phyloP scores from a whole-genome alignment of 2,113 vertebrate genomes.

The Rhynchomys soricoides region DNA sequence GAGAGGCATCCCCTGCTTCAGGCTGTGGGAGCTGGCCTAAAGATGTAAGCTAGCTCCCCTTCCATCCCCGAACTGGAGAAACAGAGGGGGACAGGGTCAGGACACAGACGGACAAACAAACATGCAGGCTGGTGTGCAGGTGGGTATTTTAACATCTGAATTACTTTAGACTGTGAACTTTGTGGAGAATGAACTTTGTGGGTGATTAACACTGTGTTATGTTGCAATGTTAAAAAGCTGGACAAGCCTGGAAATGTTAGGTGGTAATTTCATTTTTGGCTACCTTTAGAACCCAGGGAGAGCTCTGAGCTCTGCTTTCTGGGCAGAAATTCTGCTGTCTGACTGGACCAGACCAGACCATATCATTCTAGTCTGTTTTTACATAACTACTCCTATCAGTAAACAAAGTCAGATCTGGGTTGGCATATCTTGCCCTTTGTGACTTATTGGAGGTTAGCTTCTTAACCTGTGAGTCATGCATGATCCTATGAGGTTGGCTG shows the following conservation, averaged over 20 bases:
- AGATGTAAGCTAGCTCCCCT: not conserved
- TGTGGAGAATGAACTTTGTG: constrained; percentile 6
- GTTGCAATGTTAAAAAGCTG: not conserved
- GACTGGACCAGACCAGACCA: not conserved
- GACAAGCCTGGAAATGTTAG: not conserved
- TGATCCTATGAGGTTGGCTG: not conserved
- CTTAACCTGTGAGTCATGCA: not conserved
- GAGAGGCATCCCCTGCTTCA: not conserved
- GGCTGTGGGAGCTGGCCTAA: not conserved
- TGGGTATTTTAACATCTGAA: not conserved
- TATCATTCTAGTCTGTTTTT: not conserved
- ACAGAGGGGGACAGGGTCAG: not conserved
- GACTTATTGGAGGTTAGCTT: not conserved
- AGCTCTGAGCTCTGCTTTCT: not conserved
- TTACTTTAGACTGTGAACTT: not conserved
- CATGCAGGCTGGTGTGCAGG: not conserved
- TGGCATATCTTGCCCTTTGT: not conserved
- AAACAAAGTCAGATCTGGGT: not conserved
- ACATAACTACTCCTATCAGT: not conserved
- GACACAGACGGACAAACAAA: too few relatives aligned
- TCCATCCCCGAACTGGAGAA: not conserved
- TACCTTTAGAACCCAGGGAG: not conserved
- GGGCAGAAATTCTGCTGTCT: not conserved
- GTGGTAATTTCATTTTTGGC: not conserved
- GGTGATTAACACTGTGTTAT: not conserved